A percentile compares a stretch with the other conserved stretches of the same genome.
These are phyloP conservation scores for Cygnus olor DNA, from an alignment of 2,797 vertebrate species.

Conservation along the genomic window DNA sequence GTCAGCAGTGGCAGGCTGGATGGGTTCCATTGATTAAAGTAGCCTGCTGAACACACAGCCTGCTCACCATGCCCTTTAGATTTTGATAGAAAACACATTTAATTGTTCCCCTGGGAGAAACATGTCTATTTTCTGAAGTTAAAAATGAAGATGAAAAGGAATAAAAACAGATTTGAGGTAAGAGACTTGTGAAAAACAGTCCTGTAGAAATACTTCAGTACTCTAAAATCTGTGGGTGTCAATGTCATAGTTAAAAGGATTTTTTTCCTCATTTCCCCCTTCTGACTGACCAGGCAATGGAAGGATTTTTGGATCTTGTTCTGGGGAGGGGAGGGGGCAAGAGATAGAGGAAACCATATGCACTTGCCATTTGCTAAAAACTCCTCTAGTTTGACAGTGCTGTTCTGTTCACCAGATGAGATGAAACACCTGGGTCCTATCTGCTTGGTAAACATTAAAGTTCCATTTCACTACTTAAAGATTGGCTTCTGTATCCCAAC, in stretches of 20 bases:
- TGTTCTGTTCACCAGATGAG: conserved; percentile 62
- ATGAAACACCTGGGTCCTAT: conserved; percentile 75
- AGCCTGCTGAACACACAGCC: conserved; percentile 60
- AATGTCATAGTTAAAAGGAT: background rate
- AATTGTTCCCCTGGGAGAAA: conserved; percentile 75
- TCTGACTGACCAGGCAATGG: conserved; percentile 7
- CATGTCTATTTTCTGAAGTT: conserved; percentile 73
- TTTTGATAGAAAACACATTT: conserved; percentile 75
- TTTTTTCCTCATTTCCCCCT: background rate
- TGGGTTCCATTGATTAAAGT: conserved; percentile 71
- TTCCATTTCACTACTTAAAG: conserved; percentile 80
- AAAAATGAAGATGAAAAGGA: conserved; percentile 58
- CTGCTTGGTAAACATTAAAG: conserved; percentile 84
- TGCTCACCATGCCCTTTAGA: conserved; percentile 71
- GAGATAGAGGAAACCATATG: background rate
- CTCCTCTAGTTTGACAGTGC: conserved; percentile 50
- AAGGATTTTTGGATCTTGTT: background rate
- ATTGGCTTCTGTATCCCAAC: conserved; percentile 72
- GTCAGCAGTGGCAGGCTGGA: conserved; percentile 46
- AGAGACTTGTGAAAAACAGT: background rate
- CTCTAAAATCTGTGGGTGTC: background rate
- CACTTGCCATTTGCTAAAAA: conserved; percentile 49
- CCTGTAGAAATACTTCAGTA: background rate
- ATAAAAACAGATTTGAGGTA: conserved; percentile 46
- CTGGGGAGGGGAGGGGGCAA: background rate